Base-by-base conservation (phyloP, 2,797 vertebrate genomes). In the Delichon dasypus region DNA sequence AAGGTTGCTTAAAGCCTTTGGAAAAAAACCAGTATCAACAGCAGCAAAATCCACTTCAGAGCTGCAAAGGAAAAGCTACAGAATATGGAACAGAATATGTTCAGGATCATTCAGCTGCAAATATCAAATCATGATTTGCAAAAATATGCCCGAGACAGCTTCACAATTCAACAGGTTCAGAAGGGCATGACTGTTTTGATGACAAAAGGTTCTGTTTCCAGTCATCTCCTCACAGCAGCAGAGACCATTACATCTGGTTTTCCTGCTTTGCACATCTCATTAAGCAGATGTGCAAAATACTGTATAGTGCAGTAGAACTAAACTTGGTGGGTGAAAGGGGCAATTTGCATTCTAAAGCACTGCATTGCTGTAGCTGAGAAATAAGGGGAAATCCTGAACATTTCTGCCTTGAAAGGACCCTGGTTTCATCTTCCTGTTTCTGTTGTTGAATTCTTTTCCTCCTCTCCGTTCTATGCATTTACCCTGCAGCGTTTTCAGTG, bases 141-240 rank as follows among this genome's bases (percentile, higher is more conserved):
- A 68, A 94, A 78, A 50, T 48, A 29, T 68, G 78, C 47, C 25
- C 11, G 8, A 32, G 16, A 62, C 19, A 1, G 4, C 47, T 75
- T 70, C 66, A 88, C 70, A 74, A 88, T 72, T 77, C 89, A 95
- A 62, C 65, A 89, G 87, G 89, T 95, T 94, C 84, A 82, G 80
- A 92, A 80, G 89, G 65, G 51, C 70, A 93, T 38, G 54, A 50
- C 58, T 85, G 45, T 73, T 92, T 89, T 90, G 76, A 78, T 58
- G 72, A 44, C 47, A 81, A 77, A 77, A 86, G 76, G 36, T 42
- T 86, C 51, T 15, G 1, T 78, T 91, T 88, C 64, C 62, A 92
- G 13, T 45, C 8, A 0, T 32, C 34, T 66, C 51, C 61, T 54
- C 36, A 3, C 70, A 90, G 78, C 64, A 89, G 76, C 85, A 85